A percentile compares a stretch with the other conserved stretches of the same genome.
Evolutionary conservation across 2,113 vertebrate genomes (phyloP).

Genomic region (Gila orcuttii): DNA sequence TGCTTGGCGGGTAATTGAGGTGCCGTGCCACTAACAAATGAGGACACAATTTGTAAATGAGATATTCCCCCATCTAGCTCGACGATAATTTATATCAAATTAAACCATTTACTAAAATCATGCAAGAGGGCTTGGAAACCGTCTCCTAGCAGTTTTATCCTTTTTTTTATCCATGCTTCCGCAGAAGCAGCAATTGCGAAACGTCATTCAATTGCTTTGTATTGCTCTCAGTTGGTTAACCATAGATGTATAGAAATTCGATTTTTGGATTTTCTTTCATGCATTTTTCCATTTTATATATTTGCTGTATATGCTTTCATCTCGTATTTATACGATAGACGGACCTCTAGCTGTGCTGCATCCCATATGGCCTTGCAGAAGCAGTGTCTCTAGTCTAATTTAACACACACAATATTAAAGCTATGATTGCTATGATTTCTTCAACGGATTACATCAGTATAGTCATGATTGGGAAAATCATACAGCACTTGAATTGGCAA

Average conservation of each 20-base stretch:
- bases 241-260: not conserved
- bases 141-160: slow-evolving; percentile 9
- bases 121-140: slow-evolving; percentile 42
- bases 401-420: not conserved
- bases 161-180: not conserved
- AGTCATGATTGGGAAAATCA: not conserved
- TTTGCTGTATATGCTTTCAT: not conserved
- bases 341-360: not conserved
- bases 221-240: slow-evolving; percentile 34
- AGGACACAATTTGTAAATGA: slow-evolving; percentile 78
- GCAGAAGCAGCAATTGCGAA: slow-evolving; percentile 4
- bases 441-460: not conserved
- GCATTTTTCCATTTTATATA: not conserved
- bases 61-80: slow-evolving; percentile 65
- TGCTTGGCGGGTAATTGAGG: slow-evolving; percentile 80
- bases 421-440: slow-evolving; percentile 37
- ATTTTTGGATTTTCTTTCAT: slow-evolving; percentile 15
- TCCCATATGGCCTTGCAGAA: slow-evolving; percentile 8
- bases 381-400: not conserved
- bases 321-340: not conserved
- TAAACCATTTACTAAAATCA: slow-evolving; percentile 68
- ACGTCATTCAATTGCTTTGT: slow-evolving; percentile 18
- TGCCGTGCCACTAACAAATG: slow-evolving; percentile 78
- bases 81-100: slow-evolving; percentile 68
- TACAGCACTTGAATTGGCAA: not conserved